Conservation (phyloP, 2,888 invertebrate species). For the Polyommatus icarus region DNA sequence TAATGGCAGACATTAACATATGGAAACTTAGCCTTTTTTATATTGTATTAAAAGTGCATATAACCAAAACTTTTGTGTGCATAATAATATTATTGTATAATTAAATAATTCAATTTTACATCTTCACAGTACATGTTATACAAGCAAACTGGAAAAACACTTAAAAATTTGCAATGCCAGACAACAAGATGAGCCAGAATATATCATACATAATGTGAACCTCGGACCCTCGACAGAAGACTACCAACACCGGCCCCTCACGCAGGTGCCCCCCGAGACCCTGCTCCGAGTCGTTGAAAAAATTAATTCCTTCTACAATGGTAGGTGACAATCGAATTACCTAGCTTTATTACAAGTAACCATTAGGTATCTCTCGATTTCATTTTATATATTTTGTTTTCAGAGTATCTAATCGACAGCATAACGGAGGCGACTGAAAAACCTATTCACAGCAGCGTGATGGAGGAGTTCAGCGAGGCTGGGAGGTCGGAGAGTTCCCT, state of each 20-base stretch:
- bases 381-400: conserved; percentile 30
- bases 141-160: conserved; percentile 84
- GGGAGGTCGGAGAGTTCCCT: conserved; percentile 82
- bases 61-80: neutral
- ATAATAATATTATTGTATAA: neutral
- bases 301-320: conserved; percentile 64
- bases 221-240: conserved; percentile 48
- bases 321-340: conserved; percentile 51
- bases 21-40: too few species aligned
- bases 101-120: neutral
- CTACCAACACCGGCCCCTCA: conserved; percentile 52
- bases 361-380: neutral
- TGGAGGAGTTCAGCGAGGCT: conserved; percentile 56
- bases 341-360: neutral
- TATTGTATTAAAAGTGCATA: neutral
- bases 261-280: conserved; percentile 52
- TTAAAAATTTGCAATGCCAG: conserved; percentile 87
- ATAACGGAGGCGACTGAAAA: conserved; percentile 50
- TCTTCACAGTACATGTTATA: conserved; percentile 82
- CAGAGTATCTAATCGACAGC: conserved; percentile 56
- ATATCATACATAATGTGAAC: conserved; percentile 78
- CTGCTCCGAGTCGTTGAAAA: conserved; percentile 60
- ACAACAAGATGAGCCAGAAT: conserved; percentile 69
- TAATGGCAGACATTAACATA: too few species aligned
- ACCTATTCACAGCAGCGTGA: conserved; percentile 56